Evolutionary conservation across 2,113 vertebrate genomes (phyloP), one percentile per base, ranked within the genome.

Genomic region (Eupsittula cactorum): DNA sequence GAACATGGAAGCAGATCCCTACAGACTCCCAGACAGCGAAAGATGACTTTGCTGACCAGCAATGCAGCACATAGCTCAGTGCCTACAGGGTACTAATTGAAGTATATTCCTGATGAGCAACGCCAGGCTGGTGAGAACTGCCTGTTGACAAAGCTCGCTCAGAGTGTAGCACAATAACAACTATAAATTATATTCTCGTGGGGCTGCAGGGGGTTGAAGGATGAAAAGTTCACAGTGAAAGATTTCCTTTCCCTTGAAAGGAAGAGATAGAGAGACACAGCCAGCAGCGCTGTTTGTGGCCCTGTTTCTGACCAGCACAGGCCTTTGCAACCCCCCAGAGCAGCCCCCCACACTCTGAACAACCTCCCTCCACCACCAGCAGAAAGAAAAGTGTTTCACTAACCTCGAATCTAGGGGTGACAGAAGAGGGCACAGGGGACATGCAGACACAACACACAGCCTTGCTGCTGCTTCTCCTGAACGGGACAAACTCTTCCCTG

Each of bases 51-150:
- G 5, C 44, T 1, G 2, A 13, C 25, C 77, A 65, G 59, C 55
- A 23, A 3, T 1, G 28, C 67, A 53, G 64, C n/a, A 19, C 2
- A 0, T 37, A 35, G 57, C 49, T n/a, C 41, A 4, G 12, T 13
- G 25, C 76, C 59, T 10, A 7, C 13, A 25, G 77, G 49, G 27
- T 13, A 41, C 6, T 16, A 24, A 16, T 31, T 46, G 33, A 41
- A 41, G 77, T 5, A 24, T 1, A 7, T 4, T 49, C 35, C 78
- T 1, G 1, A 28, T 1, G 15, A 62, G 46, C 46, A 70, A 11
- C 1, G 39, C 65, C 64, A 31, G 70, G 69, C 47, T 25, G 49
- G 31, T 27, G 63, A 62, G 41, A 71, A 21, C 41, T 14, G 31
- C 2, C 60, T 15, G 7, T 3, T 2, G 57, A 39, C 33, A 55